Conservation (phyloP, 2,888 invertebrate genomes). For the Rhodophaea formosa region DNA sequence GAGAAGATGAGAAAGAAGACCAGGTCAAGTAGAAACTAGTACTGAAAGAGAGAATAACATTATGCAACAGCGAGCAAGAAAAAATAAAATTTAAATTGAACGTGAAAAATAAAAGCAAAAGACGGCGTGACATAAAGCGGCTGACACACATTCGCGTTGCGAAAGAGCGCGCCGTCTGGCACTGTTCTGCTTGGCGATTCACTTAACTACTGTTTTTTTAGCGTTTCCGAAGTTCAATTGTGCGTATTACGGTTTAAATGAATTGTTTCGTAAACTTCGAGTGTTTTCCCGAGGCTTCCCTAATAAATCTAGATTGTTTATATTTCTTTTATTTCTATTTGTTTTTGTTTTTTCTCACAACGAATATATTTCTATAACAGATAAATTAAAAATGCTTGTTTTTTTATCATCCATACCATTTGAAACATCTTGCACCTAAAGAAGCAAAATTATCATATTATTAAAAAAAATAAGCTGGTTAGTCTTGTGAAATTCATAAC, state of each 20-base stretch:
- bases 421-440: too few relatives aligned
- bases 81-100: constrained; percentile 10
- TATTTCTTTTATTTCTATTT: neutral
- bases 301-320: neutral
- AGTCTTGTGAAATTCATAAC: too few relatives aligned
- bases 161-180: constrained; percentile 55
- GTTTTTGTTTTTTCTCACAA: too few relatives aligned
- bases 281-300: neutral
- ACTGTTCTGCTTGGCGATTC: constrained; percentile 30
- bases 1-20: too few relatives aligned
- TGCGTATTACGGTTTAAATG: constrained; percentile 2
- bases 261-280: constrained; percentile 10
- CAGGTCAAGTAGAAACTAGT: too few relatives aligned
- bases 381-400: too few relatives aligned
- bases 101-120: constrained; percentile 6
- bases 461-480: too few relatives aligned
- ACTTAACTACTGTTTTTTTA: constrained; percentile 23
- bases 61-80: constrained; percentile 3
- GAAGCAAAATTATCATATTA: too few relatives aligned
- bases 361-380: too few relatives aligned
- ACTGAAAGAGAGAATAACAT: neutral
- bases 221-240: constrained; percentile 21
- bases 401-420: too few relatives aligned
- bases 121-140: constrained; percentile 11
- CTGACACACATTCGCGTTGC: constrained; percentile 67